These are phyloP conservation scores for Mirounga angustirostris DNA, from an alignment of 2,113 vertebrate genomes.

Conservation along the genomic window DNA sequence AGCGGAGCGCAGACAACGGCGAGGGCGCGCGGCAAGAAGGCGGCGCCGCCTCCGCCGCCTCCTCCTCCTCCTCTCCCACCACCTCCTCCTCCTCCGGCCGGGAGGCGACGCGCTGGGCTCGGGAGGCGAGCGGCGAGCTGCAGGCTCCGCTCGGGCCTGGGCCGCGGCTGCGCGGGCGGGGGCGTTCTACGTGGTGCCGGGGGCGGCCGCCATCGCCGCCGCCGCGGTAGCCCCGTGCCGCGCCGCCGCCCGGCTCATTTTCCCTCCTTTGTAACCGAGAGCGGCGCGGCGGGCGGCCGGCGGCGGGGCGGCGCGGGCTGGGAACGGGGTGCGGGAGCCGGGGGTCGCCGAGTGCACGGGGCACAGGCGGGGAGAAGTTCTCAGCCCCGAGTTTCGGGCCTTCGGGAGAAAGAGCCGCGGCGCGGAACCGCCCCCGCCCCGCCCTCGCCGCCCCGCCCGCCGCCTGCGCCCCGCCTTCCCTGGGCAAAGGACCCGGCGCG, in stretches of 20 bases:
- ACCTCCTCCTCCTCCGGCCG: constrained; percentile 34
- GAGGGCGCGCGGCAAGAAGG: constrained; percentile 75
- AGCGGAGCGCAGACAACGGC: constrained; percentile 75
- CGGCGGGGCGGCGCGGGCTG: background rate
- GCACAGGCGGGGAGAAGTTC: background rate
- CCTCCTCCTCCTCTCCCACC: constrained; percentile 37
- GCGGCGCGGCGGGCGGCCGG: constrained; percentile 19
- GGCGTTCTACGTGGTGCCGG: constrained; percentile 66
- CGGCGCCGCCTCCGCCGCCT: constrained; percentile 66
- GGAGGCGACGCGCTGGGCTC: constrained; percentile 58
- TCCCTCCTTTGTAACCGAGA: constrained; percentile 75
- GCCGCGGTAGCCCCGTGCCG: constrained; percentile 22
- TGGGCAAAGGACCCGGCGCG: background rate
- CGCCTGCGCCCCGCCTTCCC: background rate
- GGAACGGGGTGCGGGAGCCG: background rate
- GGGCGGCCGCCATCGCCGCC: constrained; percentile 56
- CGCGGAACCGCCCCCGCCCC: background rate
- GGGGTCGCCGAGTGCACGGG: background rate
- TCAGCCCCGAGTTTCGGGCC: constrained; percentile 37
- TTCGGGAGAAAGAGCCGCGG: background rate
- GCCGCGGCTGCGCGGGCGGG: constrained; percentile 11
- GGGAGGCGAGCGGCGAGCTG: background rate
- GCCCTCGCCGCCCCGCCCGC: background rate
- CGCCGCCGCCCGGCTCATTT: constrained; percentile 68
- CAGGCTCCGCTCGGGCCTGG: constrained; percentile 41